Conservation (phyloP, 1,140 invertebrate genomes). For the Uloborus diversus region DNA sequence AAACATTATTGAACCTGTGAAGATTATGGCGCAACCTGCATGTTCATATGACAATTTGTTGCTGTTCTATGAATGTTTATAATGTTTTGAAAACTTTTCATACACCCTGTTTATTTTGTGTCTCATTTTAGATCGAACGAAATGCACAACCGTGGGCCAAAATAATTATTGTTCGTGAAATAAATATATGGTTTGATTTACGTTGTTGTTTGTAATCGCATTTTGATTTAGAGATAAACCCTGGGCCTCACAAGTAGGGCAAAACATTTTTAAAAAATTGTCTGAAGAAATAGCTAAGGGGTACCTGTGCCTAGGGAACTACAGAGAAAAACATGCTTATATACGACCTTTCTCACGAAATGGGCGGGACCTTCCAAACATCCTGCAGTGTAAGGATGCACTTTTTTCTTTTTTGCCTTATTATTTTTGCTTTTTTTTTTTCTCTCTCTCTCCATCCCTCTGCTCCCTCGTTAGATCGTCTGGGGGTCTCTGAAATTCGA, state of each 20-base stretch:
- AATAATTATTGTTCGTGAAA: too few relatives aligned
- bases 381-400: conserved; percentile 10
- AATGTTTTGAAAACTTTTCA: too few relatives aligned
- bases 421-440: not conserved
- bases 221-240: too few relatives aligned
- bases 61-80: too few relatives aligned
- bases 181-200: too few relatives aligned
- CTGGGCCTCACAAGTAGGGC: not conserved
- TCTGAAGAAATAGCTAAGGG: not conserved
- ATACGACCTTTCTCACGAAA: conserved; percentile 44
- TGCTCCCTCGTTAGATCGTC: conserved; percentile 19
- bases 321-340: not conserved
- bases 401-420: not conserved
- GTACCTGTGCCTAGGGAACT: not conserved
- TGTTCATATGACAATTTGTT: too few relatives aligned
- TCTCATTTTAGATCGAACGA: too few relatives aligned
- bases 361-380: conserved; percentile 28
- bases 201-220: too few relatives aligned
- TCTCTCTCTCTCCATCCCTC: not conserved
- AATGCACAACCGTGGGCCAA: too few relatives aligned
- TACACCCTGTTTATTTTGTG: too few relatives aligned
- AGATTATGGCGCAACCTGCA: too few relatives aligned
- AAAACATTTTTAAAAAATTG: not conserved
- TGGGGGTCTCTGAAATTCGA: conserved; percentile 35
- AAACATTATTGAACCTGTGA: too few relatives aligned